A percentile compares a stretch with the other conserved stretches of the same genome.
phyloP scores from a whole-genome alignment of 2,113 vertebrate genomes.

The Eolophus roseicapilla region DNA sequence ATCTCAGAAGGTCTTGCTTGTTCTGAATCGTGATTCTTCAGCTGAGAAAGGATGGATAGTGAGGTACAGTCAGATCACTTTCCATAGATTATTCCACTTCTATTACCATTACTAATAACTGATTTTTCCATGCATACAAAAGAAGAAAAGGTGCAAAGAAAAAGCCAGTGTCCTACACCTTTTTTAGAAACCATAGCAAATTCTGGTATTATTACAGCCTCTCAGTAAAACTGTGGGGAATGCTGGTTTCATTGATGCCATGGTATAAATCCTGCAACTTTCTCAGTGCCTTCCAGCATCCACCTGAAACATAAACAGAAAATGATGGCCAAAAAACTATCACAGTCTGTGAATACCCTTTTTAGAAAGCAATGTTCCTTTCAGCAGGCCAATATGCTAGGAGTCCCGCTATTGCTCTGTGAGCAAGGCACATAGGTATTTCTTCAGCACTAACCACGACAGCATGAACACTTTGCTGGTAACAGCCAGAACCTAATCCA shows the following conservation, averaged over 20 bases:
- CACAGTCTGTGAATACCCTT: neutral
- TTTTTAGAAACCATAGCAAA: neutral
- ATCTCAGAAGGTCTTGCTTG: neutral
- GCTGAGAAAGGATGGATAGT: neutral
- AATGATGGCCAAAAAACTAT: neutral
- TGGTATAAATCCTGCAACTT: neutral
- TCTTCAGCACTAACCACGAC: neutral
- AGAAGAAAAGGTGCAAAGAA: neutral
- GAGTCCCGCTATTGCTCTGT: no score
- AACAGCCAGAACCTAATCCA: neutral
- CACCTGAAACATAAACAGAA: neutral
- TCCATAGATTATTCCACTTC: neutral
- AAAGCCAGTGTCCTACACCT: neutral
- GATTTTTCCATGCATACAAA: neutral
- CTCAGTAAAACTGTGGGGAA: neutral
- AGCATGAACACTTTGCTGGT: neutral
- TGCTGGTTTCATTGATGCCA: neutral
- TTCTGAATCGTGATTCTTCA: neutral
- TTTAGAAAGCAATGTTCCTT: neutral
- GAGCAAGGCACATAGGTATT: neutral
- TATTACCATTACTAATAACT: neutral
- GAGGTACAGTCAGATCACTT: neutral
- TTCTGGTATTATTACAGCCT: neutral
- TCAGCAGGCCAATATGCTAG: neutral
- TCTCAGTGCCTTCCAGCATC: neutral